phyloP scores from a whole-genome alignment of 2,797 vertebrate genomes.

The Micromesistius poutassou region DNA sequence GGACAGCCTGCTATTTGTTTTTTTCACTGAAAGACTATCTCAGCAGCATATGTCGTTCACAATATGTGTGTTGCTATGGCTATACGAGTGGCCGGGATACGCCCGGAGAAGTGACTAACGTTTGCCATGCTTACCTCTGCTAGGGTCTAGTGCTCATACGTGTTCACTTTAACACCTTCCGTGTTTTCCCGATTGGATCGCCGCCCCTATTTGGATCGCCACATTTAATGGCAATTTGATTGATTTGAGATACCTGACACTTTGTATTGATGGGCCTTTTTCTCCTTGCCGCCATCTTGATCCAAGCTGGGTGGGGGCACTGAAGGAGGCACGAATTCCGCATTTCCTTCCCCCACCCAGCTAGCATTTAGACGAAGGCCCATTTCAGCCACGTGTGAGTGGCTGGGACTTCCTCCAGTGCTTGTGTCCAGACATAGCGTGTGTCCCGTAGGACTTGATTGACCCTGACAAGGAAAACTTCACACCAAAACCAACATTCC shows the following conservation, averaged over 20 bases:
- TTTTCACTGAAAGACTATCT: too few relatives aligned
- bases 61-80: background rate
- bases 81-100: background rate
- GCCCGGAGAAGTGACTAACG: background rate
- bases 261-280: background rate
- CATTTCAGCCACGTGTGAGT: background rate
- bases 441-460: background rate
- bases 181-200: background rate
- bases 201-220: background rate
- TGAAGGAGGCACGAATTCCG: background rate
- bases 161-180: too few relatives aligned
- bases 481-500: background rate
- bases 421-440: background rate
- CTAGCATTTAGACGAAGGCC: background rate
- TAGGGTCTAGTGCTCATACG: background rate
- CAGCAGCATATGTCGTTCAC: background rate
- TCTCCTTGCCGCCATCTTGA: background rate
- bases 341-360: background rate
- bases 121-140: background rate
- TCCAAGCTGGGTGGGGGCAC: background rate
- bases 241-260: background rate
- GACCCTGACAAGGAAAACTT: background rate
- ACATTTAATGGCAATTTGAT: background rate
- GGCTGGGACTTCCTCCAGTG: background rate
- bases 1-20: background rate